Evolutionary conservation across 2,888 invertebrate genomes (phyloP).

Genomic region (Isotomurus palustris): DNA sequence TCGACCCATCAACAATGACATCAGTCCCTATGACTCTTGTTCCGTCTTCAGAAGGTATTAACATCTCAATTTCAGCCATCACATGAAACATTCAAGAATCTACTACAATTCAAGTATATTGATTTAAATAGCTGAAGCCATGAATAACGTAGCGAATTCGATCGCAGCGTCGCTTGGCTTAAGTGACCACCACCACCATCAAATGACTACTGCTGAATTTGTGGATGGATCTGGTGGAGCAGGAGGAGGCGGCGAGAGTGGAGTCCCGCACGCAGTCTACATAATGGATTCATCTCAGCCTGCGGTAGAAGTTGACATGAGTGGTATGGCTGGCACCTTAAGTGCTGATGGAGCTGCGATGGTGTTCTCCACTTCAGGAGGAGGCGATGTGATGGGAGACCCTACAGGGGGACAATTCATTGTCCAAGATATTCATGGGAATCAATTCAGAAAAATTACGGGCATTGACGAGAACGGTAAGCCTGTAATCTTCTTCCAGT

Average conservation of each 20-base stretch:
- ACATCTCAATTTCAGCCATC: neutral
- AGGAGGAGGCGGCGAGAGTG: slow-evolving; percentile 32
- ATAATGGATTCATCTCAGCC: slow-evolving; percentile 42
- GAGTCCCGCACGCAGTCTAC: slow-evolving; percentile 41
- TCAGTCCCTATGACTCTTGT: slow-evolving; percentile 35
- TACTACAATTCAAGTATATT: neutral
- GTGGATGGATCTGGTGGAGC: slow-evolving; percentile 24
- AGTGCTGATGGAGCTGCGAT: slow-evolving; percentile 35
- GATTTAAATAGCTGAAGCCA: slow-evolving; percentile 53
- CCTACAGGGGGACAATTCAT: slow-evolving; percentile 29
- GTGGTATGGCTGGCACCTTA: slow-evolving; percentile 42
- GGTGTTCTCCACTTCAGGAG: slow-evolving; percentile 19
- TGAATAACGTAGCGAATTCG: slow-evolving; percentile 57
- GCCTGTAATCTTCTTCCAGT: slow-evolving; percentile 43
- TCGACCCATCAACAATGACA: slow-evolving; percentile 27
- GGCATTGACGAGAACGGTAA: slow-evolving; percentile 41
- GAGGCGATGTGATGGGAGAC: slow-evolving; percentile 5
- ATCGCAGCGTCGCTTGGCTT: slow-evolving; percentile 58
- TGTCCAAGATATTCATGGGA: slow-evolving; percentile 44
- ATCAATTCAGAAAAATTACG: slow-evolving; percentile 40
- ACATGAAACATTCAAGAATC: no score
- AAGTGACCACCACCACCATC: slow-evolving; percentile 49
- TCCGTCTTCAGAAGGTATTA: slow-evolving; percentile 41
- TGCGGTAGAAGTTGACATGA: slow-evolving; percentile 40
- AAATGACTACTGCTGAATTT: slow-evolving; percentile 19